Percentiles rank a stretch among this genome's conserved stretches.
Evolutionary conservation across 2,113 vertebrate species (phyloP).

Genomic region (Gobiocypris rarus): DNA sequence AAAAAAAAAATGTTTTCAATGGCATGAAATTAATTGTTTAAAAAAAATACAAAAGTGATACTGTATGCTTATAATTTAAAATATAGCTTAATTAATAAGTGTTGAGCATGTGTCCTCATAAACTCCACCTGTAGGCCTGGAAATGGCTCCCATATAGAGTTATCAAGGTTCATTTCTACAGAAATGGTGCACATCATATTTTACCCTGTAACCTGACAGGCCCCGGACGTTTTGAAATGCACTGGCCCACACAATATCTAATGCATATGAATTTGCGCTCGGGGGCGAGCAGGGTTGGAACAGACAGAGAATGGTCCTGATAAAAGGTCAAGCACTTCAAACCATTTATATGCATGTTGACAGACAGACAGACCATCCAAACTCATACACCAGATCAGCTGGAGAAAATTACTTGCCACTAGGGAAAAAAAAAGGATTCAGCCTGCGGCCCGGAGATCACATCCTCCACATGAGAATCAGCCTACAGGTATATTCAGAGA

Average conservation of each 20-base stretch:
- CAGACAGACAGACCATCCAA: neutral
- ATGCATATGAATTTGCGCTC: slow-evolving; percentile 43
- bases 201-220: neutral
- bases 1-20: too few species aligned
- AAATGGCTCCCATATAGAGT: neutral
- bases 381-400: neutral
- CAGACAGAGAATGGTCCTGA: slow-evolving; percentile 29
- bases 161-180: neutral
- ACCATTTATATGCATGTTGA: slow-evolving; percentile 32
- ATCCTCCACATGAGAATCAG: neutral
- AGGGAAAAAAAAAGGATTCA: neutral
- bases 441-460: neutral
- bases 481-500: neutral
- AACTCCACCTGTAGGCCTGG: neutral
- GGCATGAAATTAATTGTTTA: neutral
- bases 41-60: neutral
- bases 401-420: neutral
- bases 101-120: neutral
- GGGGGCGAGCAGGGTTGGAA: slow-evolving; percentile 2
- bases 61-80: neutral
- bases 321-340: slow-evolving; percentile 37
- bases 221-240: slow-evolving; percentile 28
- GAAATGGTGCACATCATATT: slow-evolving; percentile 12
- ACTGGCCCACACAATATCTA: slow-evolving; percentile 34
- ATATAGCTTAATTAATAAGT: neutral